Evolutionary conservation across 2,797 vertebrate genomes (phyloP), one percentile per base, ranked within the genome.

Genomic region (Manis pentadactyla): DNA sequence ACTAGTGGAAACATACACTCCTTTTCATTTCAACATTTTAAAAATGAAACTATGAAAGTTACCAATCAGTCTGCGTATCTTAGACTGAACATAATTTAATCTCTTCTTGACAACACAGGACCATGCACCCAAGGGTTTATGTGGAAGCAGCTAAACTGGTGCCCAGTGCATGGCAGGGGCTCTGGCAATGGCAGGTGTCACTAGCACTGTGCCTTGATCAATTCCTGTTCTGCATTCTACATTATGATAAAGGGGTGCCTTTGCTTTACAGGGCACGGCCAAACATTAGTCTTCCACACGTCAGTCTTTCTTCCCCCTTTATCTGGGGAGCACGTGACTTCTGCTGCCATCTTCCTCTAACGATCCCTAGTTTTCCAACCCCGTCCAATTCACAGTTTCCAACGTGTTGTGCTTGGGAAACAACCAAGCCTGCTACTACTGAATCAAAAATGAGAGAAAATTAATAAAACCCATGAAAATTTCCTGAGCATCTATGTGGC

Each of bases 21-120:
- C 84, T 90, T 77, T 55, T 74, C 42, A 46, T 31, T 2, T 27
- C 66, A 75, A 34, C 7, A 46, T 61, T 31, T 31, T 86, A n/a
- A n/a, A 34, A 34, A 49, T 29, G n/a, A 71, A 89, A 93, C 83
- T 42, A 46, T 9, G 59, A 89, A 82, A 85, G 49, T 31, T 6
- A 64, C 14, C 4, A 21, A 39, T 64, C 25, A 55, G 57, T 69
- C 7, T 66, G 53, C 69, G 46, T n/a, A n/a, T 21, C 15, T 17
- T 0, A 61, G 25, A 64, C 51, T 19, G 11, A 75, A 84, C 7
- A 64, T 14, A 71, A 84, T 6, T 87, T 19, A 57, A 51, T 64
- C 82, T 51, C 51, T 86, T 93, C 64, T 73, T 90, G 71, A 88
- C 4, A 19, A 75, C 23, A 64, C 15, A 81, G 42, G 74, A 73